phyloP scores from a whole-genome alignment of 1,140 invertebrate species.

The Telenomus remus region DNA sequence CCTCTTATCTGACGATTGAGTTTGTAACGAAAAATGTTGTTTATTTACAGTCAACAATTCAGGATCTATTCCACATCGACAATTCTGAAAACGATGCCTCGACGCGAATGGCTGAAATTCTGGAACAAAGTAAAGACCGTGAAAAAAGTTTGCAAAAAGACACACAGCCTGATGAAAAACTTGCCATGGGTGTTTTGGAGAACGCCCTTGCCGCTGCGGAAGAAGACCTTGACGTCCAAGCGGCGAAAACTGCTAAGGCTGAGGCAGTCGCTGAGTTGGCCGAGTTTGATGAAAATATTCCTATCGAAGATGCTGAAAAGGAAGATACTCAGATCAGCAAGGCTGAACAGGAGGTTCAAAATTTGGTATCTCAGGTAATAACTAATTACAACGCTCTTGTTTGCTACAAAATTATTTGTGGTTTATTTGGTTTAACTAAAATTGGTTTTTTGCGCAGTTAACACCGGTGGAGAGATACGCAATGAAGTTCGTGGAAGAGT shows the following conservation, averaged over 20 bases:
- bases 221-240: conserved; percentile 95
- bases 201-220: conserved; percentile 92
- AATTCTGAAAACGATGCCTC: conserved; percentile 78
- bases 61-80: conserved; percentile 92
- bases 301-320: conserved; percentile 84
- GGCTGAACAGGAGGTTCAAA: conserved; percentile 88
- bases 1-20: no score
- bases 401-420: no score
- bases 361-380: conserved; percentile 87
- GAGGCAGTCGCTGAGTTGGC: conserved; percentile 95
- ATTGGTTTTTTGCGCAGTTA: conserved; percentile 80
- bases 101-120: conserved; percentile 80
- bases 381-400: no score
- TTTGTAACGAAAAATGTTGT: no score
- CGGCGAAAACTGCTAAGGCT: conserved; percentile 91
- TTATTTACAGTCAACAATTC: conserved; percentile 89
- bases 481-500: conserved; percentile 91
- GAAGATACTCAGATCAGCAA: conserved; percentile 82
- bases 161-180: conserved; percentile 75
- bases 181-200: conserved; percentile 83
- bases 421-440: neutral
- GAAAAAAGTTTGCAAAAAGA: conserved; percentile 67
- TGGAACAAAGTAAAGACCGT: conserved; percentile 75
- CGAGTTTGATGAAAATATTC: conserved; percentile 97
- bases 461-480: conserved; percentile 95